Base-by-base conservation (phyloP, 2,888 invertebrate genomes). In the Amblyteles armatorius region DNA sequence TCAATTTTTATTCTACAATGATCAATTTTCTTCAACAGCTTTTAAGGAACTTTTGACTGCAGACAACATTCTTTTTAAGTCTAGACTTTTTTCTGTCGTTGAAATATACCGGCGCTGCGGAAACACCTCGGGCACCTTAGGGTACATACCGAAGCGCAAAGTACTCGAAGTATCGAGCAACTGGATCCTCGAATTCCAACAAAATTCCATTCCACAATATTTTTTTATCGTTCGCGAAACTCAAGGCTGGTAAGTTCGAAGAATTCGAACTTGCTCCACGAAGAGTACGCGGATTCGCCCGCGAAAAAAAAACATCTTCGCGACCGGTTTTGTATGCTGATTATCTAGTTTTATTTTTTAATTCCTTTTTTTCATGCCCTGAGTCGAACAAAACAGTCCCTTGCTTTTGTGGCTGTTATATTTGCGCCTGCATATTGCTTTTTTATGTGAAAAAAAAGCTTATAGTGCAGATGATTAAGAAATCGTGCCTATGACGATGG, bases 281-380 rank as follows among this genome's bases (percentile, higher is more conserved):
- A 76, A 57, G 82, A 77, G 80, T 78, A 78, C 57, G 79, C 57
- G 57, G 60, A 71, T 57, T 83, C 81, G 80, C 78, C 78, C 65
- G 79, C 57, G 57, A 26, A 57, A 57, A 52, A 86, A 63, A 67
- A 87, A 86, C 29, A 88, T 85, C 71, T 26, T 68, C 84, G 60
- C 87, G 87, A 92, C 92, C 90, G 91, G 91, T 92, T 92, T 87
- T 55, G 85, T 86, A 83, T 83, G 79, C 83, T 89, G 82, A 82
- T 48, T 83, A 76, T 79, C 29, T 40, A 50, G 36, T 67, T 79
- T 63, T 26, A 22, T 67, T 71, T 55, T 76, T 60, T 50, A n/a
- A 55, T 16, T 9, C 22, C 3, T 40, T 73, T 26, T n/a, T 55
- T 68, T 52, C 40, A 13, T n/a, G 33, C n/a, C 9, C 26, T 9